phyloP scores from a whole-genome alignment of 2,797 vertebrate genomes.

The Bradypodion ventrale region DNA sequence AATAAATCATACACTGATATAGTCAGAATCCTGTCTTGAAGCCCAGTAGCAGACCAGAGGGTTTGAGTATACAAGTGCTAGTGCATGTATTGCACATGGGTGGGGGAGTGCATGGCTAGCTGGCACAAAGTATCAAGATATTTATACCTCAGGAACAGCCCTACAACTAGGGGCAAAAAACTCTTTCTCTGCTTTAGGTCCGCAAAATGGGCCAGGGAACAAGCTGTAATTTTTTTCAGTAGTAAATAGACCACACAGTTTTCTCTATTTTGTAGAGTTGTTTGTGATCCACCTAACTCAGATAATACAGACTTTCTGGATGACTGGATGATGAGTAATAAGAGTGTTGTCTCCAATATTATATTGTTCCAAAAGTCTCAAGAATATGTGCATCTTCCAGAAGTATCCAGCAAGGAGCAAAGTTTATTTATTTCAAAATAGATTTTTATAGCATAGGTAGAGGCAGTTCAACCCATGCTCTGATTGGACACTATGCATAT shows the following conservation, averaged over 20 bases:
- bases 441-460: background rate
- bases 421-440: background rate
- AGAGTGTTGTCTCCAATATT: background rate
- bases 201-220: background rate
- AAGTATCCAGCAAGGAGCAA: background rate
- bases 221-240: background rate
- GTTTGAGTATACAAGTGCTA: too few relatives aligned
- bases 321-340: background rate
- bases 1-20: too few relatives aligned
- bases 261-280: background rate
- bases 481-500: too few relatives aligned
- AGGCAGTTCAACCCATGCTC: too few relatives aligned
- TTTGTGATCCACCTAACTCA: background rate
- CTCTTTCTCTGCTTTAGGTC: background rate
- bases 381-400: background rate
- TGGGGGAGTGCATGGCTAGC: background rate
- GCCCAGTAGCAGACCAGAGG: too few relatives aligned
- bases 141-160: background rate
- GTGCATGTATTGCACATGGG: too few relatives aligned
- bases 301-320: background rate
- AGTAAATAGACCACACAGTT: background rate
- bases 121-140: background rate
- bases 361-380: background rate
- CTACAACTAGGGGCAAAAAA: background rate
- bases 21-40: too few relatives aligned